These are phyloP conservation scores for Aptenodytes patagonicus DNA, from an alignment of 2,113 vertebrate species.

Conservation along the genomic window DNA sequence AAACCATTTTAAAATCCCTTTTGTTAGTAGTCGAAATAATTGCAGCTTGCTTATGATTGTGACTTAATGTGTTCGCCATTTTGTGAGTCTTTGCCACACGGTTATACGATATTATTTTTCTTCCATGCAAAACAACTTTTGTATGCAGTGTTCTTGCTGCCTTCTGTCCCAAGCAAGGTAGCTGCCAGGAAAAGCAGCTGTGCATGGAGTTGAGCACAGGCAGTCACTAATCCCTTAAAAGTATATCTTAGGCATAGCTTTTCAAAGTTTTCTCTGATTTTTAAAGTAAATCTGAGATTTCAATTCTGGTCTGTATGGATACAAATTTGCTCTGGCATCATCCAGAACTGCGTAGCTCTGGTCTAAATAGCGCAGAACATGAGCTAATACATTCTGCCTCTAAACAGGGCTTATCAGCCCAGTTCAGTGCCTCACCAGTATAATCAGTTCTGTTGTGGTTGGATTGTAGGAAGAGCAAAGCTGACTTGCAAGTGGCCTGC, in stretches of 20 bases:
- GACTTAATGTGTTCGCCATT: neutral
- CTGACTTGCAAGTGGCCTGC: neutral
- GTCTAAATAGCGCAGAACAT: neutral
- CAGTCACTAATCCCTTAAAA: neutral
- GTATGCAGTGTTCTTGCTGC: neutral
- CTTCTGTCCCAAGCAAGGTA: neutral
- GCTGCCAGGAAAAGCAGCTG: neutral
- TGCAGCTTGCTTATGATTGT: neutral
- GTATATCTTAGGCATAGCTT: neutral
- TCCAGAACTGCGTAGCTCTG: neutral
- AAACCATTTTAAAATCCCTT: neutral
- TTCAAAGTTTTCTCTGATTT: neutral
- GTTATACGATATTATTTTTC: neutral
- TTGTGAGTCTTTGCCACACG: neutral
- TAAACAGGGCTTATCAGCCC: neutral
- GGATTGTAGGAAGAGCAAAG: neutral
- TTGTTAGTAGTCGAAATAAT: neutral
- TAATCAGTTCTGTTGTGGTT: neutral
- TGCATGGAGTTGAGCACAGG: neutral
- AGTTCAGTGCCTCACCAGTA: neutral
- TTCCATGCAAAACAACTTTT: neutral
- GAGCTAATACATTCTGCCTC: neutral
- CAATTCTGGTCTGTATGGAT: neutral
- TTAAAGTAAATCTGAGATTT: neutral
- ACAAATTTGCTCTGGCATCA: neutral